These are phyloP conservation scores for Xestia c-nigrum DNA, from an alignment of 2,888 invertebrate species.

Conservation along the genomic window DNA sequence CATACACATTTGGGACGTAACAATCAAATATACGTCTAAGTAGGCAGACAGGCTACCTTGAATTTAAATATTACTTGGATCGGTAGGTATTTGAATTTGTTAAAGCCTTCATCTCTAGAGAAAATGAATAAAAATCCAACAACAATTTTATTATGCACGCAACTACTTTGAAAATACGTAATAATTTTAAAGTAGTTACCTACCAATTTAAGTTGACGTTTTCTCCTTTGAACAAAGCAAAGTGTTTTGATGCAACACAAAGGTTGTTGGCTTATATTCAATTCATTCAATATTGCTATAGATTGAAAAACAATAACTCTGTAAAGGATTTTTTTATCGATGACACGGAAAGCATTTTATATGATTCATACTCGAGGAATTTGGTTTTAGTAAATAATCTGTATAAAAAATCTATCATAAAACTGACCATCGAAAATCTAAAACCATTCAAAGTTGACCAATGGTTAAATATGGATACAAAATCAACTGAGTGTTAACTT, in stretches of 20 bases:
- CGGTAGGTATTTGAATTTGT: constrained; percentile 10
- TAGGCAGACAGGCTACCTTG: neutral
- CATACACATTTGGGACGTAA: neutral
- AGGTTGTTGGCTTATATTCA: constrained; percentile 1
- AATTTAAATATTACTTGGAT: neutral
- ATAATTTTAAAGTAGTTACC: neutral
- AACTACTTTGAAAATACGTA: neutral
- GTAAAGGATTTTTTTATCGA: neutral
- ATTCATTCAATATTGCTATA: neutral
- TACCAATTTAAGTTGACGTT: neutral
- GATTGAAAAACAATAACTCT: neutral
- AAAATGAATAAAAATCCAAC: neutral
- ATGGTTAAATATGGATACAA: neutral
- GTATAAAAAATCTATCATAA: too few relatives aligned
- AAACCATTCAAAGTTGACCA: neutral
- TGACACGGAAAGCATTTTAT: neutral
- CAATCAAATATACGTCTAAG: neutral
- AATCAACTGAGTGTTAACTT: neutral
- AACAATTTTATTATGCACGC: neutral
- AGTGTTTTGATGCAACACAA: neutral
- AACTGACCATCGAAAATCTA: too few relatives aligned
- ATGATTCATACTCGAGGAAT: neutral
- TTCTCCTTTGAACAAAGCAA: neutral
- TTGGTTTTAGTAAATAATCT: neutral
- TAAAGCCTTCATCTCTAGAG: neutral